A percentile compares a stretch with the other conserved stretches of the same genome.
These are phyloP conservation scores for Aricia artaxerxes DNA, from an alignment of 2,888 invertebrate genomes.

Conservation along the genomic window DNA sequence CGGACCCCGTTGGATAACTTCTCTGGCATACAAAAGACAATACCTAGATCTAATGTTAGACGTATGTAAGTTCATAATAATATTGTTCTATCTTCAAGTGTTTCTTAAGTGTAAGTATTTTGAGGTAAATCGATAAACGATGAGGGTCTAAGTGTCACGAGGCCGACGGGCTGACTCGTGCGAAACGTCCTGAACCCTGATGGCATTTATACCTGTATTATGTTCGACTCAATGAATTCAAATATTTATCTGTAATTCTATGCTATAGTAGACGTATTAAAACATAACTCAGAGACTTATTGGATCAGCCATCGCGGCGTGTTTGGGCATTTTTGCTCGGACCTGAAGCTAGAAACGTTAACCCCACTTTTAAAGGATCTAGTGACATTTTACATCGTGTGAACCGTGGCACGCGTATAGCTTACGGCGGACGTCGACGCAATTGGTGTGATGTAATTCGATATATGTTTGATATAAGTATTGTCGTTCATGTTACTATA, in stretches of 20 bases:
- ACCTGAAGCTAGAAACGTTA: slow-evolving; percentile 12
- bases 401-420: slow-evolving; percentile 8
- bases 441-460: slow-evolving; percentile 58
- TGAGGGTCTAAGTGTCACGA: slow-evolving; percentile 56
- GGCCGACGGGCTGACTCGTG: slow-evolving; percentile 32
- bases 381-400: slow-evolving; percentile 16
- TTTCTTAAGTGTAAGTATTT: slow-evolving; percentile 75
- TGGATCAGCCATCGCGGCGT: slow-evolving; percentile 30
- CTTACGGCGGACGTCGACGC: slow-evolving; percentile 49
- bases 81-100: slow-evolving; percentile 79
- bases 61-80: slow-evolving; percentile 75
- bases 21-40: slow-evolving; percentile 81
- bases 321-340: slow-evolving; percentile 18
- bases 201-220: slow-evolving; percentile 40
- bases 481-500: slow-evolving; percentile 79
- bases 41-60: slow-evolving; percentile 81
- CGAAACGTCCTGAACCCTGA: slow-evolving; percentile 26
- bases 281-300: slow-evolving; percentile 26
- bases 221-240: slow-evolving; percentile 27
- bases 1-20: slow-evolving; percentile 69
- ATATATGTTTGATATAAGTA: slow-evolving; percentile 47
- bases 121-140: slow-evolving; percentile 68
- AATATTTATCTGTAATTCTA: slow-evolving; percentile 31
- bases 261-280: slow-evolving; percentile 29
- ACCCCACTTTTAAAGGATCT: slow-evolving; percentile 22